A percentile compares a stretch with the other conserved stretches of the same genome.
Evolutionary conservation across 2,113 vertebrate species (phyloP).

Genomic region (Lethenteron reissneri): DNA sequence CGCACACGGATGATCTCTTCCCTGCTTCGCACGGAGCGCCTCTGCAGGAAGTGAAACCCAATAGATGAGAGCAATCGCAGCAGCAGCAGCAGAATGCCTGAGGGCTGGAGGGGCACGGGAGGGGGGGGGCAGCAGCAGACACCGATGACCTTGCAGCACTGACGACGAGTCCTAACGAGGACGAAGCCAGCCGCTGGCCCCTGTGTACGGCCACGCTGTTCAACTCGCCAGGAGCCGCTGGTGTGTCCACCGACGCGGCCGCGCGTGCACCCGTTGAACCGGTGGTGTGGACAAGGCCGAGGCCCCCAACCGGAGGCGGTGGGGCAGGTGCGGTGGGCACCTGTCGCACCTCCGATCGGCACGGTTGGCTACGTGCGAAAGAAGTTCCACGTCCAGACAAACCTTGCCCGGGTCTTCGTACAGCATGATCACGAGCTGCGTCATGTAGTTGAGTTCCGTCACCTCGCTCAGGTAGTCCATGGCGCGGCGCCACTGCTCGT

Average conservation of each 20-base stretch:
- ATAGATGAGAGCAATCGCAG: too few relatives aligned
- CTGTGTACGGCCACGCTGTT: not conserved
- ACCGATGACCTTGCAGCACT: too few relatives aligned
- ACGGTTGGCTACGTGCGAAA: not conserved
- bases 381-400: constrained; percentile 8
- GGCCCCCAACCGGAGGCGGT: not conserved
- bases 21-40: too few relatives aligned
- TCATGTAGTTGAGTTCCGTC: constrained; percentile 74
- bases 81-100: too few relatives aligned
- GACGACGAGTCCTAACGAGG: too few relatives aligned
- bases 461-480: constrained; percentile 68
- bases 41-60: too few relatives aligned
- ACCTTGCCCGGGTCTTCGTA: constrained; percentile 79
- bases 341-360: not conserved
- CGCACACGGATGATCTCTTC: too few relatives aligned
- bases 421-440: constrained; percentile 72
- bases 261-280: too few relatives aligned
- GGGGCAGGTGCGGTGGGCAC: too few relatives aligned
- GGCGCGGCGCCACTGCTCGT: constrained; percentile 65
- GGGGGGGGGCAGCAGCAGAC: too few relatives aligned
- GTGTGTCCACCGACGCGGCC: not conserved
- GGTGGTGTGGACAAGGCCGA: not conserved
- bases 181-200: too few relatives aligned
- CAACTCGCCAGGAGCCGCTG: not conserved
- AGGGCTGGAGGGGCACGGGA: too few relatives aligned